Evolutionary conservation across 2,797 vertebrate species (phyloP).

Genomic region (Echiichthys vipera): DNA sequence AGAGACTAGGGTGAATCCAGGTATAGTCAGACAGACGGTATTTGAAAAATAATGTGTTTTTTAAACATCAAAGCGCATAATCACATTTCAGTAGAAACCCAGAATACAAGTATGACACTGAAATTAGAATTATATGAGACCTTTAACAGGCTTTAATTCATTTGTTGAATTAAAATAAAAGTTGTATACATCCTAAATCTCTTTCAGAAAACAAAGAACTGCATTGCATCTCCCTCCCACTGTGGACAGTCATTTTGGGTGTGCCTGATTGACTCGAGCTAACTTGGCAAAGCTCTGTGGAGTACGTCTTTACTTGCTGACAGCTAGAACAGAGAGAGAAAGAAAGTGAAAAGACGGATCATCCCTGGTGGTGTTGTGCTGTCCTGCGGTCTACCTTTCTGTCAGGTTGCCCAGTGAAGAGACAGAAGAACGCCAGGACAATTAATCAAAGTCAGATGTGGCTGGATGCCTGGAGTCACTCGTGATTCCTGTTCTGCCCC

Average conservation of each 20-base stretch:
- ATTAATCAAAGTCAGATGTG: conserved; percentile 99
- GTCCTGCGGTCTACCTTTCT: conserved; percentile 88
- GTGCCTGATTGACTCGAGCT: conserved; percentile 74
- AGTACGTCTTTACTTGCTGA: conserved; percentile 80
- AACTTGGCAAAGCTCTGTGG: conserved; percentile 79
- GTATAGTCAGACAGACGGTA: too few relatives aligned
- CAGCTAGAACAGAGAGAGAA: conserved; percentile 48
- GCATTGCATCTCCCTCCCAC: conserved; percentile 21
- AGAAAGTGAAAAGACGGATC: conserved; percentile 57
- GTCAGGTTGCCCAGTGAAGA: conserved; percentile 88
- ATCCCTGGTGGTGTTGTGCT: conserved; percentile 73
- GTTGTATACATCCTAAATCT: conserved; percentile 37
- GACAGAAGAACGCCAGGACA: conserved; percentile 90
- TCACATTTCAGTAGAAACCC: too few relatives aligned
- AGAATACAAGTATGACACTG: too few relatives aligned
- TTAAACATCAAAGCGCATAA: too few relatives aligned
- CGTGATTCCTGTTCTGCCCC: conserved; percentile 92
- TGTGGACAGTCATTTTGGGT: conserved; percentile 50
- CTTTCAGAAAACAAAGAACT: conserved; percentile 57
- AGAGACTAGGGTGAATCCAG: too few relatives aligned
- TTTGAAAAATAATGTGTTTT: too few relatives aligned
- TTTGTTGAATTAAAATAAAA: conserved; percentile 34
- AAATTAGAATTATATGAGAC: too few relatives aligned
- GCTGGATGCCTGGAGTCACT: conserved; percentile 93
- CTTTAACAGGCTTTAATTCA: background rate